A percentile compares a stretch with the other conserved stretches of the same genome.
Evolutionary conservation across 2,113 vertebrate species (phyloP).

Genomic region (Ceyx margarethae): DNA sequence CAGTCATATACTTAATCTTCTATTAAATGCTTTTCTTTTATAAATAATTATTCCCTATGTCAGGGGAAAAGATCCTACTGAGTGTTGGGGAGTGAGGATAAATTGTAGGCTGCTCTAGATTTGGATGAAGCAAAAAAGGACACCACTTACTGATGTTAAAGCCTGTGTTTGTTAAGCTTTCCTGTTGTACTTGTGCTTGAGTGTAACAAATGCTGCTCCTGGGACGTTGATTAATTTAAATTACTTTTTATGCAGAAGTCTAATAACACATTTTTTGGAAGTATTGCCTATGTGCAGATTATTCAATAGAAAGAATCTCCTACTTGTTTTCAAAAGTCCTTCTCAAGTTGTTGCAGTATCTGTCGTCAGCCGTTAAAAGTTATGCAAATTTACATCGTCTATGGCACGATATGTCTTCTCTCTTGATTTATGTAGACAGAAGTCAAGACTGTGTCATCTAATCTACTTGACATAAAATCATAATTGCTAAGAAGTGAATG

Average conservation of each 20-base stretch:
- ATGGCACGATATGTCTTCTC: background rate
- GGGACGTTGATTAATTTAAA: background rate
- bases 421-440: background rate
- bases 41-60: background rate
- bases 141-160: background rate
- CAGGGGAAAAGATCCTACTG: background rate
- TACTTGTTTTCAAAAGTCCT: background rate
- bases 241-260: background rate
- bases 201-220: background rate
- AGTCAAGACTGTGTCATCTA: background rate
- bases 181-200: background rate
- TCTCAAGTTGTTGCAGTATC: background rate
- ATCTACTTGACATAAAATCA: background rate
- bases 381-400: background rate
- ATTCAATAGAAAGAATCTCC: background rate
- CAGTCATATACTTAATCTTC: background rate
- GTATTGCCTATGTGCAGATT: background rate
- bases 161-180: background rate
- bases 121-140: background rate
- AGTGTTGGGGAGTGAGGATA: background rate
- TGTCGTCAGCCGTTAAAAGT: background rate
- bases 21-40: background rate
- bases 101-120: background rate
- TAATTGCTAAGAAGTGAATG: background rate
- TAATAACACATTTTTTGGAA: background rate